phyloP scores from a whole-genome alignment of 2,888 invertebrate species.

The Apamea monoglypha region DNA sequence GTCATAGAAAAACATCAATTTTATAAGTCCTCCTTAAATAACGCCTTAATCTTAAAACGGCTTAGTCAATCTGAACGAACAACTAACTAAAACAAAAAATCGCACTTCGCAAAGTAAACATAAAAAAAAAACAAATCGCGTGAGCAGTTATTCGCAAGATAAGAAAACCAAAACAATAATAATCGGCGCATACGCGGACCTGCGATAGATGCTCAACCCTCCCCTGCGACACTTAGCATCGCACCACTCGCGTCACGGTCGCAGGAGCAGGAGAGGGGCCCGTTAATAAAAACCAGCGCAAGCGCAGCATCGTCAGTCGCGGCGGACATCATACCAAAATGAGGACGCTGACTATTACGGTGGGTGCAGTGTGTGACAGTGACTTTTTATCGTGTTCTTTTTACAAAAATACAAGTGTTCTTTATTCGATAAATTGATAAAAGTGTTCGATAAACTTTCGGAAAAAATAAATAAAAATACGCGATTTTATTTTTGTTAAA shows the following conservation, averaged over 20 bases:
- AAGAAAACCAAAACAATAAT: constrained; percentile 57
- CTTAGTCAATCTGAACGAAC: neutral
- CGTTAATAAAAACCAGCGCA: constrained; percentile 80
- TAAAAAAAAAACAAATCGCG: constrained; percentile 35
- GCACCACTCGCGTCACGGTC: constrained; percentile 46
- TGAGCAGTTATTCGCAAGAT: constrained; percentile 45
- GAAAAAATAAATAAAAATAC: neutral
- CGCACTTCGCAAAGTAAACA: constrained; percentile 22
- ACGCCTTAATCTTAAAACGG: neutral
- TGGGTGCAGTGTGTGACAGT: constrained; percentile 76
- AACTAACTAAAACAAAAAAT: neutral
- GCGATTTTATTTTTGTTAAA: neutral
- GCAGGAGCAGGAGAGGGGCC: constrained; percentile 79
- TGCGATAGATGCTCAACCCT: constrained; percentile 62
- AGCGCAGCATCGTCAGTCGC: constrained; percentile 77
- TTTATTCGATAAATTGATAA: constrained; percentile 17
- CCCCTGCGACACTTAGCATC: constrained; percentile 50
- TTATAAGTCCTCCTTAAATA: neutral
- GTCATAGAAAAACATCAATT: neutral
- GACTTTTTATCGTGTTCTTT: constrained; percentile 70
- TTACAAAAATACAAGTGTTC: constrained; percentile 46
- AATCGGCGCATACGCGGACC: constrained; percentile 26
- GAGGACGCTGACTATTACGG: constrained; percentile 85
- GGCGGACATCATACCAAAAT: constrained; percentile 81
- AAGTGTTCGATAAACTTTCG: constrained; percentile 28